These are phyloP conservation scores for Pasiphila rectangulata DNA, from an alignment of 2,888 invertebrate genomes.

Conservation along the genomic window DNA sequence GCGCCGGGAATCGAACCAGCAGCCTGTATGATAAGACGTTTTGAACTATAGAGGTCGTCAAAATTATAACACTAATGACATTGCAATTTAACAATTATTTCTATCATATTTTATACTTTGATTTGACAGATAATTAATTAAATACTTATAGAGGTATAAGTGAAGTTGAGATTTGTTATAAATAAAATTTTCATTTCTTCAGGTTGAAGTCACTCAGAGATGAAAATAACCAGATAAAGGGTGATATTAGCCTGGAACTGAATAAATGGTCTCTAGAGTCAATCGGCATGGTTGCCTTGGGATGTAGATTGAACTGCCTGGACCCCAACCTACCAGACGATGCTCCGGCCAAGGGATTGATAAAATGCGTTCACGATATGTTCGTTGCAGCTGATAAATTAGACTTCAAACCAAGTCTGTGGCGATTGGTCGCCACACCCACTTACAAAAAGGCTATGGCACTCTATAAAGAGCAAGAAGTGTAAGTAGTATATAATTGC, in stretches of 20 bases:
- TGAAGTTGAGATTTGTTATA: background rate
- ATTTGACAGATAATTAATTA: too few relatives aligned
- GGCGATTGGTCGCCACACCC: slow-evolving; percentile 52
- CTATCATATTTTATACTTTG: background rate
- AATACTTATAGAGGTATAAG: too few relatives aligned
- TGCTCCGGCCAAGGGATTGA: slow-evolving; percentile 54
- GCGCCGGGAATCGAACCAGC: too few relatives aligned
- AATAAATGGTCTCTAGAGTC: slow-evolving; percentile 84
- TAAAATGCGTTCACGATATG: slow-evolving; percentile 53
- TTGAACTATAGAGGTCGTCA: too few relatives aligned
- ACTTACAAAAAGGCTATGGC: slow-evolving; percentile 55
- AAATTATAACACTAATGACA: background rate
- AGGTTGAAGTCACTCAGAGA: slow-evolving; percentile 78
- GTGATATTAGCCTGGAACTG: slow-evolving; percentile 77
- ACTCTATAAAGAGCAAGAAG: slow-evolving; percentile 53
- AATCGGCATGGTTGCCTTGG: slow-evolving; percentile 60
- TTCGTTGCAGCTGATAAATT: slow-evolving; percentile 44
- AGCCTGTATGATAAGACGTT: too few relatives aligned
- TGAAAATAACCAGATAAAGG: slow-evolving; percentile 75
- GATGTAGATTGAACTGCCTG: slow-evolving; percentile 60
- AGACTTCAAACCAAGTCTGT: slow-evolving; percentile 57
- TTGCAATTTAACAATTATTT: background rate
- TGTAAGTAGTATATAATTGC: slow-evolving; percentile 48
- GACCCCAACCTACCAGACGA: slow-evolving; percentile 53
- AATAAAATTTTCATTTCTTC: slow-evolving; percentile 32